These are phyloP conservation scores for Anableps anableps DNA, from an alignment of 2,797 vertebrate genomes.

Conservation along the genomic window DNA sequence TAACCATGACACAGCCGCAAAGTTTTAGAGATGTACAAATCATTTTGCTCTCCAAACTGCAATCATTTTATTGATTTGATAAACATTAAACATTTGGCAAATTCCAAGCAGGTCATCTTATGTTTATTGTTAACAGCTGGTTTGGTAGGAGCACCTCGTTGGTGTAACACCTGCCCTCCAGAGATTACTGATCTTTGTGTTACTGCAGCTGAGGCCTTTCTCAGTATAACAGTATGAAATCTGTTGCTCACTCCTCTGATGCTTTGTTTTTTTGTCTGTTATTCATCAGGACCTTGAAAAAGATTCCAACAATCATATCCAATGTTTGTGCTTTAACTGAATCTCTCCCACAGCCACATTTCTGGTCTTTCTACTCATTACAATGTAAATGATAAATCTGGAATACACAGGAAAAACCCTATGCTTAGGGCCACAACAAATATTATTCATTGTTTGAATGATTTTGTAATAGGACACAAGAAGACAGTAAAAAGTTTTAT, in stretches of 20 bases:
- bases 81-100: background rate
- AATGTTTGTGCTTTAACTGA: background rate
- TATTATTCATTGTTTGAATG: background rate
- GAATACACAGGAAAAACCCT: background rate
- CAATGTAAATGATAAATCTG: background rate
- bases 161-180: background rate
- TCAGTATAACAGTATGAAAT: background rate
- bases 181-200: background rate
- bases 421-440: background rate
- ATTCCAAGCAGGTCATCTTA: background rate
- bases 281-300: background rate
- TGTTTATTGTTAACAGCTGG: background rate
- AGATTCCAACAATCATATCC: background rate
- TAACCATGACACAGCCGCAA: background rate
- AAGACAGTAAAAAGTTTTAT: background rate
- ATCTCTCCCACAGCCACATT: background rate
- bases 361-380: background rate
- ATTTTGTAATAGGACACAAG: background rate
- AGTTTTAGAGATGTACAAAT: background rate
- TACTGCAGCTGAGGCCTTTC: background rate
- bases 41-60: no score
- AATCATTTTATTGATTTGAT: background rate
- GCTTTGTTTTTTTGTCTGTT: background rate
- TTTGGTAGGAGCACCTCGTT: background rate
- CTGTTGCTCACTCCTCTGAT: background rate